phyloP scores from a whole-genome alignment of 2,797 vertebrate species.

The Melanotaenia boesemani region DNA sequence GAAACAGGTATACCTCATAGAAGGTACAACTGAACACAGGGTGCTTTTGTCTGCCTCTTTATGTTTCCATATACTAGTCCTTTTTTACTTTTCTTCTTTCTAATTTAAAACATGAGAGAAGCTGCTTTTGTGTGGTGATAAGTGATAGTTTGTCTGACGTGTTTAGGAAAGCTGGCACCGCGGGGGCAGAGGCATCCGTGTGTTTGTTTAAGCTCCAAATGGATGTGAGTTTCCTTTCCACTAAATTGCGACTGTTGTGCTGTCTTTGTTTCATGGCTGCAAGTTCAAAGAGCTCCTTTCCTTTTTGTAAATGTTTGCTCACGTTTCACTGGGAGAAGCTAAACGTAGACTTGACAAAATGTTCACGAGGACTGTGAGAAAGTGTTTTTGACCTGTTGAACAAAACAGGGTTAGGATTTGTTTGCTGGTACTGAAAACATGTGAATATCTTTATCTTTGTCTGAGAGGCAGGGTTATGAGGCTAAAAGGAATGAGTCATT shows the following conservation, averaged over 20 bases:
- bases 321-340: slow-evolving; percentile 23
- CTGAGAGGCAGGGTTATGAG: too few relatives aligned
- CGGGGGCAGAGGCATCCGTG: slow-evolving; percentile 26
- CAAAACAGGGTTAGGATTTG: slow-evolving; percentile 6
- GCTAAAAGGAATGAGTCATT: too few relatives aligned
- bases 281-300: slow-evolving; percentile 39
- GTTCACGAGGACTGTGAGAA: slow-evolving; percentile 1
- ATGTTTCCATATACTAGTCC: background rate
- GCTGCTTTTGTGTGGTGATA: slow-evolving; percentile 37
- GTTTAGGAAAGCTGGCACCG: slow-evolving; percentile 73
- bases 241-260: slow-evolving; percentile 38
- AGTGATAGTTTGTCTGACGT: slow-evolving; percentile 50
- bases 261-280: slow-evolving; percentile 12
- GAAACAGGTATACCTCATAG: too few relatives aligned
- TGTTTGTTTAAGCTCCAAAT: slow-evolving; percentile 64
- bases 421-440: background rate
- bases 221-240: slow-evolving; percentile 61
- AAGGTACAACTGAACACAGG: too few relatives aligned
- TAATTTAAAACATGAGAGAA: slow-evolving; percentile 27
- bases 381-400: slow-evolving; percentile 5
- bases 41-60: background rate
- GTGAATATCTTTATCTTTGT: too few relatives aligned
- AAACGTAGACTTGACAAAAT: slow-evolving; percentile 1
- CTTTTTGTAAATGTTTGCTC: slow-evolving; percentile 39
- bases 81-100: slow-evolving; percentile 24